Evolutionary conservation across 30 jellyfish, hydroid and myxozoan species (phyloP).

Genomic region (Chrysaora quinquecirrha): DNA sequence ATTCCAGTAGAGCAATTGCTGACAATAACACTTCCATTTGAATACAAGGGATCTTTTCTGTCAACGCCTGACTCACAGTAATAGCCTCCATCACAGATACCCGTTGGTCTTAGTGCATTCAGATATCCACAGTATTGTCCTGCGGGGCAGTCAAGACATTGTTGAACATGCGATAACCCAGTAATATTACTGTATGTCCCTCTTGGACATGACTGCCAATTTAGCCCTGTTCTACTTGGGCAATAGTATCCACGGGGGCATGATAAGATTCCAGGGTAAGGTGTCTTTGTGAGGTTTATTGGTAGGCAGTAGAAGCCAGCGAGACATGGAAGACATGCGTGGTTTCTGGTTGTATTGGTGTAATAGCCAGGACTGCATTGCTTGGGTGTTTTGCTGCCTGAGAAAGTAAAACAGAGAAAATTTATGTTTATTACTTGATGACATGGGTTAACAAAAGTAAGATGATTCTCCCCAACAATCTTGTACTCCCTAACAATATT

Average conservation of each 20-base stretch:
- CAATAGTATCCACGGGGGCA: conserved; percentile 97
- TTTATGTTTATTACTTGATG: no score
- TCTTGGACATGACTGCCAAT: conserved; percentile 97
- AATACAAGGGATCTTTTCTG: conserved; percentile 75
- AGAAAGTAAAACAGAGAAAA: no score
- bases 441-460: no score
- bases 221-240: conserved; percentile 85
- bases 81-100: conserved; percentile 87
- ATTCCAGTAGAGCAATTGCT: conserved; percentile 72
- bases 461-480: no score
- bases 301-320: conserved; percentile 96
- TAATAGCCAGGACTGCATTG: conserved; percentile 88
- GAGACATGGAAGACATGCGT: conserved; percentile 79
- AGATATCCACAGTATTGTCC: conserved; percentile 83
- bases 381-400: conserved; percentile 89
- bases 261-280: conserved; percentile 81
- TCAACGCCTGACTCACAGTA: conserved; percentile 92
- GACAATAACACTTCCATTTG: conserved; percentile 54
- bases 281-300: conserved; percentile 74
- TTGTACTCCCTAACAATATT: no score
- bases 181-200: conserved; percentile 96
- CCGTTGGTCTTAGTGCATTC: conserved; percentile 82
- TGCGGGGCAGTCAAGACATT: conserved; percentile 88
- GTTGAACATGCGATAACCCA: conserved; percentile 69
- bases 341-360: conserved; percentile 88